Evolutionary conservation across 2,113 vertebrate species (phyloP).

Genomic region (Indicator indicator): DNA sequence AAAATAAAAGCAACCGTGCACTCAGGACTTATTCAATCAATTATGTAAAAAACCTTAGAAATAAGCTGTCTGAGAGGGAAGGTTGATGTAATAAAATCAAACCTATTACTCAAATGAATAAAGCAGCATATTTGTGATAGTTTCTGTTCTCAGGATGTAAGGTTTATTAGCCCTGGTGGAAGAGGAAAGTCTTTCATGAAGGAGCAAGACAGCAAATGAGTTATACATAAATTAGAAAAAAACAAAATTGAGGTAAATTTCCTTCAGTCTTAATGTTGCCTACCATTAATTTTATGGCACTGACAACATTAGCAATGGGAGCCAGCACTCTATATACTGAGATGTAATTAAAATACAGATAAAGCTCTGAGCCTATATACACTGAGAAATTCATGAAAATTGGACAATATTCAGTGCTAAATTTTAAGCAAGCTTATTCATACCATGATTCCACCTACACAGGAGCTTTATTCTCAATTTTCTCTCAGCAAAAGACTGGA

Average conservation of each 20-base stretch:
- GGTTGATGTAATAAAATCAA: conserved; percentile 1
- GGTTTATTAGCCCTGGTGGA: not conserved
- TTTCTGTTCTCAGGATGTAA: not conserved
- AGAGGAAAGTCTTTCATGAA: not conserved
- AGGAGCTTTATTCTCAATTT: conserved; percentile 43
- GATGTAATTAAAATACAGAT: conserved; percentile 21
- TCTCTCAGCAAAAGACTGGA: not conserved
- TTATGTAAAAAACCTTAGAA: not conserved
- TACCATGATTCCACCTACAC: not conserved
- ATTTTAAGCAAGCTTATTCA: conserved; percentile 31
- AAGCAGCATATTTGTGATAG: not conserved
- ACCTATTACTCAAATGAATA: not conserved
- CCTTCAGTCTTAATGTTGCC: not conserved
- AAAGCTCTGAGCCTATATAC: not conserved
- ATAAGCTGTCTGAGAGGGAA: not conserved
- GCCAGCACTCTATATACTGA: not conserved
- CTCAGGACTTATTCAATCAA: not conserved
- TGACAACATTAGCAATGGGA: not conserved
- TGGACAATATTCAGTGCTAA: not conserved
- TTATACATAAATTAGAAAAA: not conserved
- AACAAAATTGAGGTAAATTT: not conserved
- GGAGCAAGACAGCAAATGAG: not conserved
- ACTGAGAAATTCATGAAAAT: not conserved
- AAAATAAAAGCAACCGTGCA: not conserved
- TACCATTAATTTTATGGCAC: not conserved